Evolutionary conservation across 1,140 invertebrate species (phyloP), one percentile per base, ranked within the genome.

Genomic region (Cyphomyrmex costatus): DNA sequence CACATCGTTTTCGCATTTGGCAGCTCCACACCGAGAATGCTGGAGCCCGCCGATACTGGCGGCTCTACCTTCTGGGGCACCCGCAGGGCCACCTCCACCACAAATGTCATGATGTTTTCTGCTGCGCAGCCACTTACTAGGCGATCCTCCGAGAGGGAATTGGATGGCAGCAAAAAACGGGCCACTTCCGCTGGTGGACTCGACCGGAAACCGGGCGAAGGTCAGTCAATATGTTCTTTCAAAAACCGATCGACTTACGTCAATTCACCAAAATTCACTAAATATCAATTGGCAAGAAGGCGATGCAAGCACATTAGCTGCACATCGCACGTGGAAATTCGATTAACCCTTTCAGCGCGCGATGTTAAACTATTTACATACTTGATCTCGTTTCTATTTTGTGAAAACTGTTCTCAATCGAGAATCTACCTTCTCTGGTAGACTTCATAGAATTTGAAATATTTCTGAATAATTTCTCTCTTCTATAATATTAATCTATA

Each of bases 11-110:
- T 98, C 95, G 98, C 98, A 51, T 98, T 98, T 95, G 98, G 98
- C 58, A 98, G 98, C 91, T 98, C 98, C 78, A 98, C 98, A 66
- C 98, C 98, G 74, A 96, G 98, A 82, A 97, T 98, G 95, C 95
- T 98, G 89, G 98, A 98, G 92, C 97, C 97, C 36, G 96, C 97
- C 56, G 97, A 98, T 94, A 97, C 97, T 82, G 96, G 97, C 66
- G 96, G 97, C 84, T 96, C 97, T 77, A 90, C 92, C 3, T 98
- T 97, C 95, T 98, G 97, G 97, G 97, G 97, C 73, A 96, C 97
- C 91, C 96, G 98, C 94, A 97, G 97, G 93, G 98, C 98, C 80
- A 98, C 98, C 92, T 98, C 98, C 88, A 98, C 97, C 86, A 98
- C 97, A 88, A 98, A 98, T 95, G 98, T 98, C 78, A 96, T 96